A percentile compares a stretch with the other conserved stretches of the same genome.
Conservation (phyloP, 2,113 vertebrate genomes). For the Dromiciops gliroides region DNA sequence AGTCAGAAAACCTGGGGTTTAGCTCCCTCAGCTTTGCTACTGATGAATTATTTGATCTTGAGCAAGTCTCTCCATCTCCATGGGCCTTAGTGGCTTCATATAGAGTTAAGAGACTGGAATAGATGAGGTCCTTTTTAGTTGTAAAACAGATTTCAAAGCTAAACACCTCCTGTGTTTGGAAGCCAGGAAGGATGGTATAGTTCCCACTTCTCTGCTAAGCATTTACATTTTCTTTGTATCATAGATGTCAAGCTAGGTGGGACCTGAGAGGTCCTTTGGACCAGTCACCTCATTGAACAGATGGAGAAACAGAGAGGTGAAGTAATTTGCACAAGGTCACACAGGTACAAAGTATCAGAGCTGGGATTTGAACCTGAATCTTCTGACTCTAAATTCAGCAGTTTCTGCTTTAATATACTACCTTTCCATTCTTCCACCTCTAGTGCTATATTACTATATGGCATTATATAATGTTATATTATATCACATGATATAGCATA, state of each 20-base stretch:
- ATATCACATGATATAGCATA: no score
- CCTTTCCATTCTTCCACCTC: not conserved
- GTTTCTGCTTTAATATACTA: not conserved
- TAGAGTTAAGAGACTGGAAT: not conserved
- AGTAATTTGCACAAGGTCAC: not conserved
- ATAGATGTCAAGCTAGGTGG: not conserved
- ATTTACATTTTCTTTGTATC: not conserved
- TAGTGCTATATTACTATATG: not conserved
- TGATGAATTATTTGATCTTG: not conserved
- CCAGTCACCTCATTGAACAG: not conserved
- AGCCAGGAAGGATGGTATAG: slow-evolving; percentile 9
- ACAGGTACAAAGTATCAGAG: not conserved
- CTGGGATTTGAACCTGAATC: not conserved
- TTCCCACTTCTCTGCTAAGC: not conserved
- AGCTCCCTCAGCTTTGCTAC: not conserved
- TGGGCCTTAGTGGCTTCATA: not conserved
- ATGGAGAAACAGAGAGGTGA: not conserved
- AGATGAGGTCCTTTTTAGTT: slow-evolving; percentile 6
- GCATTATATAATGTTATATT: not conserved
- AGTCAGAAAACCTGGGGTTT: not conserved
- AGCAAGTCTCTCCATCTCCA: not conserved
- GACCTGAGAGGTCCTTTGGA: not conserved
- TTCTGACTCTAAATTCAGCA: not conserved
- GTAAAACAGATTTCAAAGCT: slow-evolving; percentile 11
- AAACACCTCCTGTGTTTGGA: slow-evolving; percentile 31